Evolutionary conservation across 2,113 vertebrate genomes (phyloP).

Genomic region (Sprattus sprattus): DNA sequence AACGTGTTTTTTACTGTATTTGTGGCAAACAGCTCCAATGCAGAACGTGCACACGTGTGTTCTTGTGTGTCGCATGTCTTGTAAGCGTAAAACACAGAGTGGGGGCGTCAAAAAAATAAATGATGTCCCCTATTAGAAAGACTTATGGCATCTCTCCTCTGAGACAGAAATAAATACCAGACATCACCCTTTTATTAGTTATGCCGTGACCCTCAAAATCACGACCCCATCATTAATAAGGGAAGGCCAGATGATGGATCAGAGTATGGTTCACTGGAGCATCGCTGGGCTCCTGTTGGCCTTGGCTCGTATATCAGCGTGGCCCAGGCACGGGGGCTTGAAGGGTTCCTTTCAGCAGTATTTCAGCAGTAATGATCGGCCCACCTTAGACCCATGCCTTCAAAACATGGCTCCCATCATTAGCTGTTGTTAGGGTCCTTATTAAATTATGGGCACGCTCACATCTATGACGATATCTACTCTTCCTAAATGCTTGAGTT

Average conservation of each 20-base stretch:
- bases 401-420: not conserved
- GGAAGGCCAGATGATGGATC: slow-evolving; percentile 71
- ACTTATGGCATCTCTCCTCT: slow-evolving; percentile 67
- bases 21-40: not conserved
- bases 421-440: not conserved
- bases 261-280: slow-evolving; percentile 71
- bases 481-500: not conserved
- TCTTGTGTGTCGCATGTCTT: slow-evolving; percentile 10
- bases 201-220: slow-evolving; percentile 70
- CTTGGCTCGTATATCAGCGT: slow-evolving; percentile 38
- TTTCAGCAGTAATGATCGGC: slow-evolving; percentile 66
- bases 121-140: slow-evolving; percentile 66
- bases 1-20: not conserved
- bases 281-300: slow-evolving; percentile 60
- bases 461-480: no score
- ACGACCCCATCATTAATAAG: slow-evolving; percentile 78
- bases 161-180: slow-evolving; percentile 72
- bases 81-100: slow-evolving; percentile 52
- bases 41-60: not conserved
- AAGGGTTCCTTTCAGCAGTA: slow-evolving; percentile 53
- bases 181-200: slow-evolving; percentile 71
- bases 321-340: not conserved
- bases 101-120: slow-evolving; percentile 60
- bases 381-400: slow-evolving; percentile 50
- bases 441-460: not conserved